Percentiles rank a stretch among this genome's conserved stretches.
Evolutionary conservation across 2,797 vertebrate genomes (phyloP).

Genomic region (Eulemur albifrons): DNA sequence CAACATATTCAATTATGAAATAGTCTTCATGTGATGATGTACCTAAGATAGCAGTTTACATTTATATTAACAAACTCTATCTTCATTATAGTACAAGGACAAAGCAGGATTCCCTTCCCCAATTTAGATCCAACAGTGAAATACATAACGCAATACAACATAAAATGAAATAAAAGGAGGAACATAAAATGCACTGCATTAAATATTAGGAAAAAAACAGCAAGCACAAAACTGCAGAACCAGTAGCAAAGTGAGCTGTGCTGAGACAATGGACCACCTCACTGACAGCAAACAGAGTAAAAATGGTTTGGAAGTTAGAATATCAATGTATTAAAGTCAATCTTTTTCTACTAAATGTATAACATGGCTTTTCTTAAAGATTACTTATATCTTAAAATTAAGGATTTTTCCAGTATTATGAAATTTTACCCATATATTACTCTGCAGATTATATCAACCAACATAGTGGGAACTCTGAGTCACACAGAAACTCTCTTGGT

Average conservation of each 20-base stretch:
- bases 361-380: neutral
- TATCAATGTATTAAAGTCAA: neutral
- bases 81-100: constrained; percentile 64
- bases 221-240: constrained; percentile 45
- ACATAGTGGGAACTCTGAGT: neutral
- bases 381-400: constrained; percentile 52
- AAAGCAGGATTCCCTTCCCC: constrained; percentile 69
- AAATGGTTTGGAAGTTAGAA: constrained; percentile 20
- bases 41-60: constrained; percentile 78
- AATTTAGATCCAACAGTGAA: constrained; percentile 74
- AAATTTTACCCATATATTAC: constrained; percentile 33
- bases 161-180: constrained; percentile 77
- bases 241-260: neutral
- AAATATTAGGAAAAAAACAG: constrained; percentile 61
- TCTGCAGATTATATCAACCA: constrained; percentile 29
- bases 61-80: constrained; percentile 71
- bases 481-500: neutral
- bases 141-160: constrained; percentile 52
- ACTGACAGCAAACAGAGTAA: neutral
- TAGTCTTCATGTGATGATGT: constrained; percentile 61
- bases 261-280: constrained; percentile 59
- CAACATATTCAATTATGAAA: constrained; percentile 73
- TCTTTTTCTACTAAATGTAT: neutral
- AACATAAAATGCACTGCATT: constrained; percentile 63
- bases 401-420: constrained; percentile 5